Evolutionary conservation across 2,888 invertebrate species (phyloP), one percentile per base, ranked within the genome.

Genomic region (Camponotus fellah): DNA sequence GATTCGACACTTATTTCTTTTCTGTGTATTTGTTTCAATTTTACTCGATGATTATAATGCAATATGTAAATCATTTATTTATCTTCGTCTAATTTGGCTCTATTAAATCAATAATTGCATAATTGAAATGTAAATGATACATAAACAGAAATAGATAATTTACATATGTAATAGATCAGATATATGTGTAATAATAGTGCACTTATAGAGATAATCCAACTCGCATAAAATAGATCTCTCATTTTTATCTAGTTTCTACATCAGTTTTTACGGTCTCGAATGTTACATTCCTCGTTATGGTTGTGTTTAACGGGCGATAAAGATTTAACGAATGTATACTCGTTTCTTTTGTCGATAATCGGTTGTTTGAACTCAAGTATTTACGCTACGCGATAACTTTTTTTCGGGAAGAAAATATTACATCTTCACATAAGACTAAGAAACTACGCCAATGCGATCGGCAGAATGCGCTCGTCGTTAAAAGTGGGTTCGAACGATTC

Each of bases 401-500:
- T 68, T 77, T 56, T 56, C 0, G 3, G 26, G 62, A 46, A 26
- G 37, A 40, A 53, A 76, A 46, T 46, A 46, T 46, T 43, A 10
- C 17, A 12, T 53, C 53, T 53, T 65, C 37, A 12, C 21, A 9
- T 12, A 43, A 26, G 6, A 76, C 32, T 14, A 49, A 49, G n/a
- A 6, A 80, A 17, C 79, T 83, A 83, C 83, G 82, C 83, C 82
- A 83, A 66, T 83, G 84, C 56, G 32, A 58, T 46, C 46, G 72
- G 60, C 64, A 69, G 76, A 75, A 76, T 60, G 68, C 58, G 80
- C 64, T 64, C 76, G 69, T 69, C 84, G 75, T 84, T 84, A 82
- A 84, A 83, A 76, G 62, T 71, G 69, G 75, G 64, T 17, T 84
- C 75, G 82, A 83, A 65, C 84, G 56, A 84, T 84, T 84, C 84